Evolutionary conservation across 2,888 invertebrate species (phyloP).

Genomic region (Scaptomyza flava): DNA sequence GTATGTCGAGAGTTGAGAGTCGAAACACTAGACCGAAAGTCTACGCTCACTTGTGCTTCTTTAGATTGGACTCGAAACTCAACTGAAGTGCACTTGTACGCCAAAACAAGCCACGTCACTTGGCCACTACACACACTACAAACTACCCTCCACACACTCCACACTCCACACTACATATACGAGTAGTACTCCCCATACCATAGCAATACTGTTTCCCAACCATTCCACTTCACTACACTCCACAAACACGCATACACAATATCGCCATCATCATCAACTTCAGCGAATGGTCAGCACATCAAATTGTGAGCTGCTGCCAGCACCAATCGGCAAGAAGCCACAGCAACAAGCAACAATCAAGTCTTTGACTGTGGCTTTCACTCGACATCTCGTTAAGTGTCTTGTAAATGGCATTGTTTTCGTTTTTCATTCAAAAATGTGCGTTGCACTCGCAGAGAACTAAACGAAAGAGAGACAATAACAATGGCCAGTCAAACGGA

Average conservation of each 20-base stretch:
- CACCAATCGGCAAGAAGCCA: constrained; percentile 52
- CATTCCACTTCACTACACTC: constrained; percentile 40
- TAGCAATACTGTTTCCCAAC: constrained; percentile 48
- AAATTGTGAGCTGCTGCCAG: constrained; percentile 55
- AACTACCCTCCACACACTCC: constrained; percentile 25
- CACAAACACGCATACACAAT: constrained; percentile 36
- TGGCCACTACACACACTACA: constrained; percentile 64
- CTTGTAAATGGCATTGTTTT: constrained; percentile 81
- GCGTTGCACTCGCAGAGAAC: constrained; percentile 43
- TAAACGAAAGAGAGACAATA: neutral
- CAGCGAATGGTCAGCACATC: constrained; percentile 57
- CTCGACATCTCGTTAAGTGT: constrained; percentile 78
- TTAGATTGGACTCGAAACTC: constrained; percentile 79
- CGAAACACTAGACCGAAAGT: constrained; percentile 79
- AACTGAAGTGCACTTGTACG: constrained; percentile 78
- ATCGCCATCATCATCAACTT: constrained; percentile 34
- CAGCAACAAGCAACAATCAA: constrained; percentile 32
- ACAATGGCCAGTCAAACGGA: constrained; percentile 38
- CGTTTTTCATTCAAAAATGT: constrained; percentile 77
- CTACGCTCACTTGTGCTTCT: constrained; percentile 78
- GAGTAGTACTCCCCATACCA: constrained; percentile 10
- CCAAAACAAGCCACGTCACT: constrained; percentile 79
- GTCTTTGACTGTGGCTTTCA: constrained; percentile 53
- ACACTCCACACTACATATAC: constrained; percentile 13
- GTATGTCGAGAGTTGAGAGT: constrained; percentile 44